Evolutionary conservation across 2,113 vertebrate species (phyloP).

Genomic region (Pantherophis guttatus): DNA sequence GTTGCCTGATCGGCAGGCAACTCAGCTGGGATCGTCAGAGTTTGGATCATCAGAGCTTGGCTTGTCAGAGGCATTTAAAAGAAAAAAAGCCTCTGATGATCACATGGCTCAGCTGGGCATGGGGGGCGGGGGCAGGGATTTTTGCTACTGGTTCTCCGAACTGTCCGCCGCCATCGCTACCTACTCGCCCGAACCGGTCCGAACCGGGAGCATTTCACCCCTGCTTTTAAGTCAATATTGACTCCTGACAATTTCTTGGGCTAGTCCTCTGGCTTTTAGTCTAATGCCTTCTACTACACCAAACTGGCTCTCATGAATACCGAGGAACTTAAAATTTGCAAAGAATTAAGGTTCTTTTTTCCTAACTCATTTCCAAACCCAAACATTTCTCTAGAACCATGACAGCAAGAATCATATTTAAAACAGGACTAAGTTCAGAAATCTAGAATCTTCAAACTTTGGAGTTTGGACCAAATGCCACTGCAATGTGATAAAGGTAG

Average conservation of each 20-base stretch:
- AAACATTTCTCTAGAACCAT: background rate
- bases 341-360: background rate
- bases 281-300: background rate
- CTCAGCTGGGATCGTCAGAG: too few relatives aligned
- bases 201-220: too few relatives aligned
- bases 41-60: too few relatives aligned
- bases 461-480: background rate
- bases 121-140: too few relatives aligned
- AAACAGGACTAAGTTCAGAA: background rate
- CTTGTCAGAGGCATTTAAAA: too few relatives aligned
- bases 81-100: too few relatives aligned
- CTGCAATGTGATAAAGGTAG: background rate
- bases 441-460: background rate
- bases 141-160: too few relatives aligned
- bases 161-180: too few relatives aligned
- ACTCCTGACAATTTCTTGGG: background rate
- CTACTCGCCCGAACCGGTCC: too few relatives aligned
- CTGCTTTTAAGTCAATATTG: background rate
- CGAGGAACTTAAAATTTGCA: background rate
- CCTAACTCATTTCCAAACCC: background rate
- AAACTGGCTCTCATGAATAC: background rate
- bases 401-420: background rate
- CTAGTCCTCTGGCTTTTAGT: background rate
- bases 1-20: too few relatives aligned
- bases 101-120: too few relatives aligned